These are phyloP conservation scores for Myiotriccus ornatus DNA, from an alignment of 2,797 vertebrate species.

Conservation along the genomic window DNA sequence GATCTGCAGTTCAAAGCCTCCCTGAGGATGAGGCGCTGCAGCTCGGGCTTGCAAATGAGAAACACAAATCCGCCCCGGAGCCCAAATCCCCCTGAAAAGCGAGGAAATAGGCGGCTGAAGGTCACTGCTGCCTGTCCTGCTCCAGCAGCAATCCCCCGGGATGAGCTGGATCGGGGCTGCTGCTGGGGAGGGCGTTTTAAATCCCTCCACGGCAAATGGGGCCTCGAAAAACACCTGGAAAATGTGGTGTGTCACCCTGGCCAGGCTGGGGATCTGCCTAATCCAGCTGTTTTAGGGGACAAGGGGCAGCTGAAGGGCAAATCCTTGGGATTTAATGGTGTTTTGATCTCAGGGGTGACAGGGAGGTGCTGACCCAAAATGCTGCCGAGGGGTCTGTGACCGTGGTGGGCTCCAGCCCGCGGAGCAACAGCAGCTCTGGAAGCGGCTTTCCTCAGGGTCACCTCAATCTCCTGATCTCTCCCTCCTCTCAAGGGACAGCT, in stretches of 20 bases:
- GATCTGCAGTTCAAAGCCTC: slow-evolving; percentile 68
- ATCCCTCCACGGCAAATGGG: not conserved
- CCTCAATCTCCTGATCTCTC: not conserved
- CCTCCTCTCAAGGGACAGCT: not conserved
- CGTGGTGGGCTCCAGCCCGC: not conserved
- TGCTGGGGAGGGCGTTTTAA: not conserved
- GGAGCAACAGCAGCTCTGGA: not conserved
- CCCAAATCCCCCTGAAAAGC: slow-evolving; percentile 33
- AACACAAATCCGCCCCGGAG: slow-evolving; percentile 3
- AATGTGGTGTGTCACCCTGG: accelerated
- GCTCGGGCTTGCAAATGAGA: slow-evolving; percentile 50
- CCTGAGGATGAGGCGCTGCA: slow-evolving; percentile 49
- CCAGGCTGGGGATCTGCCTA: not conserved
- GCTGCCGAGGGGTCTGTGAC: accelerated
- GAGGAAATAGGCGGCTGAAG: slow-evolving; percentile 23
- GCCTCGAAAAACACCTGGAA: not conserved
- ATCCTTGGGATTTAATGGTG: not conserved
- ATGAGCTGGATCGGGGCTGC: not conserved
- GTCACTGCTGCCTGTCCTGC: slow-evolving; percentile 23
- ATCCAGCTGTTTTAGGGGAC: not conserved
- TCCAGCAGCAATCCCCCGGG: not conserved
- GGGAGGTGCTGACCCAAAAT: not conserved
- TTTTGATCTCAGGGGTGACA: not conserved
- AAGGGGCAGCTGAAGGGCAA: not conserved
- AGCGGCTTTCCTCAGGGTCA: not conserved